Conservation (phyloP, 2,113 vertebrate species). For the Numenius arquata region DNA sequence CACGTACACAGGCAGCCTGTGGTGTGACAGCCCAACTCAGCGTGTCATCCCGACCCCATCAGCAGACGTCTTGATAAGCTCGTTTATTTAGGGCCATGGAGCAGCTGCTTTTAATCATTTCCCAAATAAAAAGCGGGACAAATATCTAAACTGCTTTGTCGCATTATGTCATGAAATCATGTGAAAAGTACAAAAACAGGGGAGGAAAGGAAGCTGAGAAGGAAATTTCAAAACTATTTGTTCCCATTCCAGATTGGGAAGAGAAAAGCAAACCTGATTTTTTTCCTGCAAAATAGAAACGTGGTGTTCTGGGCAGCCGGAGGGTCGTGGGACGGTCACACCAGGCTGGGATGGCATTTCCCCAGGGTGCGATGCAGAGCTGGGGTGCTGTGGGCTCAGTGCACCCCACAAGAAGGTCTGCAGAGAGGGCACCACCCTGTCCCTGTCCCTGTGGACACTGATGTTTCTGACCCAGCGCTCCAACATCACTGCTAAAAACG, state of each 20-base stretch:
- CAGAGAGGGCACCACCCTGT: accelerated
- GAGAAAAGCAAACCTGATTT: constrained; percentile 26
- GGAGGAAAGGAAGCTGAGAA: constrained; percentile 55
- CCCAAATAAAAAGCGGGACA: constrained; percentile 36
- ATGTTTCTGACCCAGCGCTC: background rate
- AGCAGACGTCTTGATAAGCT: background rate
- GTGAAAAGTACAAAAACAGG: constrained; percentile 64
- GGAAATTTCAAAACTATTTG: constrained; percentile 66
- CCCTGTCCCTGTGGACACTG: background rate
- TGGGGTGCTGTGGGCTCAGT: background rate
- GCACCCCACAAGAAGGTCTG: background rate
- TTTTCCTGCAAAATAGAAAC: constrained; percentile 36
- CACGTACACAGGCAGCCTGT: background rate
- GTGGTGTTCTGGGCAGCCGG: background rate
- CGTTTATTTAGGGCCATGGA: background rate
- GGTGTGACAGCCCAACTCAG: background rate
- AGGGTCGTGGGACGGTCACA: accelerated
- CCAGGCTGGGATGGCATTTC: background rate
- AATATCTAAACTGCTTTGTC: constrained; percentile 53
- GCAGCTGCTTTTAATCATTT: constrained; percentile 65
- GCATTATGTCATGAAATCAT: constrained; percentile 68
- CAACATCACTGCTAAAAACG: accelerated
- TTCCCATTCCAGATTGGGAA: constrained; percentile 43
- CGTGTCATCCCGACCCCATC: background rate
- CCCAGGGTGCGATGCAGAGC: background rate